A percentile compares a stretch with the other conserved stretches of the same genome.
Conservation (phyloP, 30 jellyfish, hydroid and myxozoan genomes). For the Hydractinia echinata region DNA sequence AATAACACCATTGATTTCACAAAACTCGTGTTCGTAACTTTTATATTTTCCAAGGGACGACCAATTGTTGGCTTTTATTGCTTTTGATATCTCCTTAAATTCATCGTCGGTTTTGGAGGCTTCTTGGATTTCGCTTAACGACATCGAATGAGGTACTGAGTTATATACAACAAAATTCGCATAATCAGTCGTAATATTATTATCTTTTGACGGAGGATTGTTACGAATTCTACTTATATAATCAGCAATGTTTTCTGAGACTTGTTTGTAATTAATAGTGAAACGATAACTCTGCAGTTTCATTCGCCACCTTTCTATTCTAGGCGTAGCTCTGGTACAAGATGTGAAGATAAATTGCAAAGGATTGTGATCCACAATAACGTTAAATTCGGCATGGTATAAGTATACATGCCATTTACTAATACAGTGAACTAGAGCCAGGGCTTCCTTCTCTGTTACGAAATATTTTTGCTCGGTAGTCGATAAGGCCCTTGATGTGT, state of each 20-base stretch:
- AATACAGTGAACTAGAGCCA: constrained; percentile 19
- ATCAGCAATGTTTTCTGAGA: neutral
- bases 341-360: neutral
- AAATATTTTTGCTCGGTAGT: constrained; percentile 13
- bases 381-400: constrained; percentile 1
- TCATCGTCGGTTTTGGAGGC: constrained; percentile 36
- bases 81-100: constrained; percentile 25
- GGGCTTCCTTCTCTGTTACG: constrained; percentile 31
- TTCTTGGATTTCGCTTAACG: constrained; percentile 34
- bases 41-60: neutral
- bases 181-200: neutral
- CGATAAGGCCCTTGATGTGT: constrained; percentile 7
- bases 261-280: neutral
- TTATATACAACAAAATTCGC: constrained; percentile 3
- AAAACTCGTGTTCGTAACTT: too few relatives aligned
- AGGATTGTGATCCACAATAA: constrained; percentile 1
- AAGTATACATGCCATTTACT: constrained; percentile 13
- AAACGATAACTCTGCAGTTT: neutral
- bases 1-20: neutral
- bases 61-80: neutral
- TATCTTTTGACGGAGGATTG: neutral
- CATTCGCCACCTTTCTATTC: neutral
- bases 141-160: constrained; percentile 45
- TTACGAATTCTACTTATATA: neutral
- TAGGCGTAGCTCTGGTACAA: neutral